Base-by-base conservation (phyloP, 2,797 vertebrate species). In the Girardinus metallicus region DNA sequence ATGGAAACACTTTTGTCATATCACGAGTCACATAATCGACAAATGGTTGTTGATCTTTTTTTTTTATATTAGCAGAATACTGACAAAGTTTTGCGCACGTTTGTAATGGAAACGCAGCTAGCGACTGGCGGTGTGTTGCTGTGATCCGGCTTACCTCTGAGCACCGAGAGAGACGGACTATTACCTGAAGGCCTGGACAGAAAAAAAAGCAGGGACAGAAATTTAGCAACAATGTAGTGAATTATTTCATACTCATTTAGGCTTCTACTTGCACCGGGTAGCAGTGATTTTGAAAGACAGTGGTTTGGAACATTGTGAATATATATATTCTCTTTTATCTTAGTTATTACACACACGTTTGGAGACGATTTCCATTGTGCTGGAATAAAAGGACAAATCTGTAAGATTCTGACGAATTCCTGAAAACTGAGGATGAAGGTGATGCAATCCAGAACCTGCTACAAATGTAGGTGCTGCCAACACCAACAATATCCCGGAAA, bases 191-290 rank as follows among this genome's bases (percentile, higher is more conserved):
- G 86, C 88, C 87, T 90, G 85, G 81, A 74, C 83, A 66, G 83
- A 74, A 70, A 88, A 70, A 88, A 64, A 92, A n/a, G 26, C 82
- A 90, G 92, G 76, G 77, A 89, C 23, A 86, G 75, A 47, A 71
- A 79, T 87, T 91, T 86, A 91, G 88, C 64, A 41, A 34, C 21
- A 68, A 41, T 11, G 31, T 39, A 21, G n/a, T 16, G 15, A 64
- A 64, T 62, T 60, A 62, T 62, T 62, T 62, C 5, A 62, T 16
- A 31, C 16, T 62, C 23, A 62, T 62, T 6, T 6, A 16, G 5
- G 55, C 55, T 55, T 55, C 29, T 60, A 60, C 29, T 31, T 60
- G 29, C 29, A 60, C 57, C 31, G 15, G 29, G 29, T 13, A 57
- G 12, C 13, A 16, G 5, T 15, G 23, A 53, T 53, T 53, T 53